Percentiles rank a stretch among this genome's conserved stretches.
Conservation (phyloP, 2,113 vertebrate genomes). For the Epinephelus moara region DNA sequence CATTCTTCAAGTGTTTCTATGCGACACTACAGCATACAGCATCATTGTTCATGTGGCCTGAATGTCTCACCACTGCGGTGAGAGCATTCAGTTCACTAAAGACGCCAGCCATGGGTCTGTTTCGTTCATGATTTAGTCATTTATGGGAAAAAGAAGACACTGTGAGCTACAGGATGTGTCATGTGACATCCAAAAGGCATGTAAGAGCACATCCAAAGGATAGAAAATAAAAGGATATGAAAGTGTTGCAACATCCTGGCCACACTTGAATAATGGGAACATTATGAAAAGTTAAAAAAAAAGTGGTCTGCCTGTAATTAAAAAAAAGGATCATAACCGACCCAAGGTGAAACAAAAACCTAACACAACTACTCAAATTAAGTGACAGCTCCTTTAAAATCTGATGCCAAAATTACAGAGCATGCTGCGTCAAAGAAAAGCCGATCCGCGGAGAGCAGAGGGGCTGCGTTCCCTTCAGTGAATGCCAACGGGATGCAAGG, state of each 20-base stretch:
- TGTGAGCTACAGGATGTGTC: neutral
- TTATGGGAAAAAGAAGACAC: neutral
- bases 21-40: constrained; percentile 32
- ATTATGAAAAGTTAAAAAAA: neutral
- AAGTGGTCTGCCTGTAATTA: neutral
- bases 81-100: constrained; percentile 13
- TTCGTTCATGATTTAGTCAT: constrained; percentile 33
- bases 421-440: constrained; percentile 23
- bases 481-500: constrained; percentile 30
- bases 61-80: constrained; percentile 19
- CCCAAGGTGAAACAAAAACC: neutral
- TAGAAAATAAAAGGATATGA: constrained; percentile 17
- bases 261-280: neutral
- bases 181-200: constrained; percentile 1
- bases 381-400: constrained; percentile 18
- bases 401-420: constrained; percentile 13
- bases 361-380: constrained; percentile 2
- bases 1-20: constrained; percentile 46
- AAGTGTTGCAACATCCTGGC: constrained; percentile 12
- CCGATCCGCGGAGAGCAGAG: constrained; percentile 12
- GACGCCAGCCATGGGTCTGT: constrained; percentile 14
- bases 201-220: neutral
- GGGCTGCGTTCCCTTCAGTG: constrained; percentile 23
- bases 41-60: constrained; percentile 54
- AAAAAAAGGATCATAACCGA: neutral